A percentile compares a stretch with the other conserved stretches of the same genome.
These are phyloP conservation scores for Drosophila anomalipes DNA, from an alignment of 2,888 invertebrate species.

Conservation along the genomic window DNA sequence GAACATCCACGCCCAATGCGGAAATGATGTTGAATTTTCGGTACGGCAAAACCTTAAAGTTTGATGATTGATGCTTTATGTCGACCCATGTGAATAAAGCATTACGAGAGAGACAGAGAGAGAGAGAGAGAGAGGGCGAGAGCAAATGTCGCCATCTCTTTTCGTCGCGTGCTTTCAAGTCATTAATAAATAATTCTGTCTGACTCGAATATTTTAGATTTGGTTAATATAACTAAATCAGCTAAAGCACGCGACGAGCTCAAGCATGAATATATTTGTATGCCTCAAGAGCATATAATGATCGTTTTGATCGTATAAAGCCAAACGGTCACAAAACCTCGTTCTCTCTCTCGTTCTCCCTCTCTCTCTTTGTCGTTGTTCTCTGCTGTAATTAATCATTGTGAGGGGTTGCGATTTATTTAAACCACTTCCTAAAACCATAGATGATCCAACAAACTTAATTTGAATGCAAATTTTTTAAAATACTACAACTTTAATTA, in stretches of 20 bases:
- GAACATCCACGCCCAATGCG: background rate
- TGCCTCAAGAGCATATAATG: background rate
- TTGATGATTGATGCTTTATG: background rate
- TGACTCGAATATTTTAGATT: background rate
- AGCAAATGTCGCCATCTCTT: background rate
- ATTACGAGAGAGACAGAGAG: too few species aligned
- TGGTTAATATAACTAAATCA: background rate
- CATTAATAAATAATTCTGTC: background rate
- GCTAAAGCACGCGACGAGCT: background rate
- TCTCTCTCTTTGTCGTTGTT: background rate
- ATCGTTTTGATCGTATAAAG: background rate
- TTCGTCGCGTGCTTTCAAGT: background rate
- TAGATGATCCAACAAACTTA: background rate
- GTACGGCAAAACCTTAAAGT: background rate
- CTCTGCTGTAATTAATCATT: background rate
- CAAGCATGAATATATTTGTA: background rate
- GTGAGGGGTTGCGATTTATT: background rate
- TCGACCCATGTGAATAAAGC: background rate
- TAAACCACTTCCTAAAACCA: background rate
- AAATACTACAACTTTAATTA: background rate
- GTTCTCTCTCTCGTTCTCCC: background rate
- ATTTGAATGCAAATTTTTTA: background rate
- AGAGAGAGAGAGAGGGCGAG: background rate
- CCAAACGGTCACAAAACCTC: background rate
- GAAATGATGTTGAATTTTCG: background rate